Evolutionary conservation across 2,113 vertebrate genomes (phyloP).

Genomic region (Cololabis saira): DNA sequence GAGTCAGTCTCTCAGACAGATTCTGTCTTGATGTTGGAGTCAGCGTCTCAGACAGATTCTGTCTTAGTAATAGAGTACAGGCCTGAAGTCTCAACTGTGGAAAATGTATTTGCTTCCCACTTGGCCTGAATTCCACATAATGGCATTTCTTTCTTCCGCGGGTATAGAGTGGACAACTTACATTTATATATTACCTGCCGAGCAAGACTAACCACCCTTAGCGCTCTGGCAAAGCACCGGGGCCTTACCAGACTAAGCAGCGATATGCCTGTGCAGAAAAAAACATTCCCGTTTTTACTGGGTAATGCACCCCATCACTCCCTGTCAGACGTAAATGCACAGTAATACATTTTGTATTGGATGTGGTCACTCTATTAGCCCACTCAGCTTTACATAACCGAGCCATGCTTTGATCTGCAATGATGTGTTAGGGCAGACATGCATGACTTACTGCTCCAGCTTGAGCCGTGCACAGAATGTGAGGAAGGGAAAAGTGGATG

Average conservation of each 20-base stretch:
- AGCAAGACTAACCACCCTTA: background rate
- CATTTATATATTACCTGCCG: background rate
- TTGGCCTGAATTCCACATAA: too few relatives aligned
- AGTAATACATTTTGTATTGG: slow-evolving; percentile 78
- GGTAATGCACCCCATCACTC: slow-evolving; percentile 74
- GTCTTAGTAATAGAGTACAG: too few relatives aligned
- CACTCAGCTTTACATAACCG: slow-evolving; percentile 74
- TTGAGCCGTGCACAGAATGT: slow-evolving; percentile 33
- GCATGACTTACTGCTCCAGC: slow-evolving; percentile 55
- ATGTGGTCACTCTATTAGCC: slow-evolving; percentile 78
- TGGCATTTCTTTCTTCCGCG: too few relatives aligned
- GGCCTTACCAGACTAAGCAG: slow-evolving; percentile 10
- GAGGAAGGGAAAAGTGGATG: slow-evolving; percentile 25
- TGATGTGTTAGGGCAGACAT: slow-evolving; percentile 62
- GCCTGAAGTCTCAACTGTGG: too few relatives aligned
- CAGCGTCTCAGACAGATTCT: too few relatives aligned
- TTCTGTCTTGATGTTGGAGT: too few relatives aligned
- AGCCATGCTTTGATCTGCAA: slow-evolving; percentile 71
- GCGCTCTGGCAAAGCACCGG: background rate
- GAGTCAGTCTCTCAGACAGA: too few relatives aligned
- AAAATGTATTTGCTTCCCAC: too few relatives aligned
- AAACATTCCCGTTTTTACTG: slow-evolving; percentile 42
- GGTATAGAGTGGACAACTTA: too few relatives aligned
- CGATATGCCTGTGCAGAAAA: slow-evolving; percentile 34
- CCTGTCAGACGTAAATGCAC: slow-evolving; percentile 68